phyloP scores from a whole-genome alignment of 2,888 invertebrate genomes.

The Oasisia sp. region DNA sequence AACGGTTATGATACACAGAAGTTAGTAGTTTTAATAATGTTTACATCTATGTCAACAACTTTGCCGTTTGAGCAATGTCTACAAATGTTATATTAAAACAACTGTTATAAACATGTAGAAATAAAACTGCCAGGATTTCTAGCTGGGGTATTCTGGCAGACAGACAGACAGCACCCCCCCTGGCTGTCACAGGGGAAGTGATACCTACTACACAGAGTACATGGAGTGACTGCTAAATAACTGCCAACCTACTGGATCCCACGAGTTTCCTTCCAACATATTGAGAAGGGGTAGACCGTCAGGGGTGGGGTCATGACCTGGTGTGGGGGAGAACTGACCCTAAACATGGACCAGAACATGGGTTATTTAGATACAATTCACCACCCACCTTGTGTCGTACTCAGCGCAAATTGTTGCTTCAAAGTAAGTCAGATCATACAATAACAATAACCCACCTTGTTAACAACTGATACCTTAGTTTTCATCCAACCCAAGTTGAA shows the following conservation, averaged over 20 bases:
- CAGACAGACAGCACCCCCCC: not conserved
- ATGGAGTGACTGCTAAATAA: not conserved
- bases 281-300: not conserved
- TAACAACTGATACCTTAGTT: not conserved
- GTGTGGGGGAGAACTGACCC: not conserved
- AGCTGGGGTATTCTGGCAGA: not conserved
- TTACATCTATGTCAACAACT: not conserved
- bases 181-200: not conserved
- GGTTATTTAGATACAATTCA: not conserved
- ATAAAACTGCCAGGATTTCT: not conserved
- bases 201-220: not conserved
- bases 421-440: too few species aligned
- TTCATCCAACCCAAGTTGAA: not conserved
- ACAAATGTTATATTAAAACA: not conserved
- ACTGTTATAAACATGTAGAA: not conserved
- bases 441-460: too few species aligned
- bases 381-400: not conserved
- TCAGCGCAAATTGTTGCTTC: too few species aligned
- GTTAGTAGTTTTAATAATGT: not conserved
- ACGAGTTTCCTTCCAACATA: not conserved
- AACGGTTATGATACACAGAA: not conserved
- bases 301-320: not conserved
- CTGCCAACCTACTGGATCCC: not conserved
- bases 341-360: not conserved
- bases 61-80: not conserved